Conservation (phyloP, 1,140 invertebrate genomes). For the Centruroides sculpturatus region DNA sequence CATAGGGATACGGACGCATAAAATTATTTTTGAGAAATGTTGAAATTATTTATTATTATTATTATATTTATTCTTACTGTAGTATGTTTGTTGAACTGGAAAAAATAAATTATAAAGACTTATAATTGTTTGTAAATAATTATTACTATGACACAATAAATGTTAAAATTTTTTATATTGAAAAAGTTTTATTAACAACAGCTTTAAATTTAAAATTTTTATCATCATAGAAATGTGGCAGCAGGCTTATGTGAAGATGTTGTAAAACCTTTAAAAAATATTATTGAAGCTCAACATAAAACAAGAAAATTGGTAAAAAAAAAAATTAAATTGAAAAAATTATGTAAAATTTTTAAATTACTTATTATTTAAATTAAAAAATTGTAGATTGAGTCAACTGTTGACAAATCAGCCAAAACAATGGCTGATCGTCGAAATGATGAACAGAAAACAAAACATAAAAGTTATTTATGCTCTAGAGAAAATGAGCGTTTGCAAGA, state of each 20-base stretch:
- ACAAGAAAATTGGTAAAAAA: slow-evolving; percentile 41
- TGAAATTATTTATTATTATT: too few species aligned
- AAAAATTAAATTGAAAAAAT: background rate
- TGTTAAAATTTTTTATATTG: too few species aligned
- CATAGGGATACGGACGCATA: too few species aligned
- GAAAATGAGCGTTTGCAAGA: slow-evolving; percentile 83
- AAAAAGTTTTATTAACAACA: background rate
- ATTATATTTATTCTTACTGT: too few species aligned
- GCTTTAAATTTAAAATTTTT: slow-evolving; percentile 7
- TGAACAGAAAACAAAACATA: slow-evolving; percentile 71
- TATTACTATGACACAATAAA: too few species aligned
- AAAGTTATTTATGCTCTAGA: slow-evolving; percentile 60
- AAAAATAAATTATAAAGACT: too few species aligned
- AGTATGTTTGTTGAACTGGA: too few species aligned
- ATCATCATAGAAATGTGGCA: slow-evolving; percentile 47
- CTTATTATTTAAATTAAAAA: too few species aligned
- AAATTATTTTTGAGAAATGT: too few species aligned
- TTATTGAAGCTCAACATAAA: slow-evolving; percentile 54
- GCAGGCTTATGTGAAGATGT: slow-evolving; percentile 67
- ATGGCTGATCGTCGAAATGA: slow-evolving; percentile 68
- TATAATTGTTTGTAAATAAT: too few species aligned
- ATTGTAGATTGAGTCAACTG: slow-evolving; percentile 50
- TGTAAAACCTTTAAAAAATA: slow-evolving; percentile 64
- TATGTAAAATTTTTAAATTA: too few species aligned
- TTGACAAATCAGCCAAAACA: slow-evolving; percentile 68